These are phyloP conservation scores for Hyla sarda DNA, from an alignment of 2,113 vertebrate species.

Conservation along the genomic window DNA sequence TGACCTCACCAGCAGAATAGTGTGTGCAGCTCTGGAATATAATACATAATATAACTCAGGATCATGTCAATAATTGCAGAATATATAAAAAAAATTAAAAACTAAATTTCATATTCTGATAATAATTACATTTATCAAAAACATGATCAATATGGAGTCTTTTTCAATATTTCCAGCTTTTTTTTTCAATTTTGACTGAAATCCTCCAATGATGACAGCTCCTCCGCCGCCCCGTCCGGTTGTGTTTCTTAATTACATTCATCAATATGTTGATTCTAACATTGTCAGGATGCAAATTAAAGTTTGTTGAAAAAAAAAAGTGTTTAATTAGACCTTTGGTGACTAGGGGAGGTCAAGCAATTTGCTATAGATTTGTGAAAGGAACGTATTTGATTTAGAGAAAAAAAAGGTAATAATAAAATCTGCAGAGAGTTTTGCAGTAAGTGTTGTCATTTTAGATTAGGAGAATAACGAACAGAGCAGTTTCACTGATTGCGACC, in stretches of 20 bases:
- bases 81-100: too few relatives aligned
- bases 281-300: slow-evolving; percentile 60
- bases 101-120: not conserved
- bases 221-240: not conserved
- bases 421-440: slow-evolving; percentile 41
- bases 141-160: not conserved
- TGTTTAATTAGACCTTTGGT: slow-evolving; percentile 59
- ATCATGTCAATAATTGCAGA: too few relatives aligned
- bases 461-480: slow-evolving; percentile 48
- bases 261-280: slow-evolving; percentile 54
- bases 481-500: slow-evolving; percentile 41
- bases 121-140: not conserved
- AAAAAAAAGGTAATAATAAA: slow-evolving; percentile 47
- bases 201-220: not conserved
- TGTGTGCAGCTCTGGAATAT: not conserved
- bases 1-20: too few relatives aligned
- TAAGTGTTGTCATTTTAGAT: slow-evolving; percentile 13
- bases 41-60: not conserved
- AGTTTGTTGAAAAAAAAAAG: slow-evolving; percentile 54
- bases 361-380: slow-evolving; percentile 40
- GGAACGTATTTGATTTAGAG: not conserved
- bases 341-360: slow-evolving; percentile 42
- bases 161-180: not conserved
- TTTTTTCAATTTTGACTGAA: not conserved
- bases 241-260: slow-evolving; percentile 28